Evolutionary conservation across 1,140 invertebrate genomes (phyloP), one percentile per base, ranked within the genome.

Genomic region (Drosophila pachea): DNA sequence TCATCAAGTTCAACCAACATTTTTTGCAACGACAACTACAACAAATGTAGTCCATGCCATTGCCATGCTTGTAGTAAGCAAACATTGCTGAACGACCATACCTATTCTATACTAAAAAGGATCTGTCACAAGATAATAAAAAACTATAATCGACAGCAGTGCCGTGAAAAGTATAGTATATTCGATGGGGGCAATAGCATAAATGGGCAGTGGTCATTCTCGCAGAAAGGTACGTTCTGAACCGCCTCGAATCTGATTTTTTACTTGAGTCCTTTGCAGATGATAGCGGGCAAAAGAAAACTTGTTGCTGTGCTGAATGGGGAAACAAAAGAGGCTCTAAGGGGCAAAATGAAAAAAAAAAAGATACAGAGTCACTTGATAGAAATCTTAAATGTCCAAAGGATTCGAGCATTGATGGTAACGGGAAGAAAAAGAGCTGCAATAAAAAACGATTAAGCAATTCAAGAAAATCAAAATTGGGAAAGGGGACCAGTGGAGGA

Each of bases 111-210:
- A 22, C 56, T 86, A 5, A 86, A 86, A 16, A 53, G 81, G 29
- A 68, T 86, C 12, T 86, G 81, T 31, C 68, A 76, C 52, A 86
- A 86, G 29, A 79, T 86, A 48, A 60, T 84, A 6, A 79, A 73
- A 11, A 74, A 35, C 4, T 79, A 69, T 31, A 74, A 69, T 12
- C 70, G 81, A 0, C 49, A 68, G 43, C 74, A 62, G 11, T 86
- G 79, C 52, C 67, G 55, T 12, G 79, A 86, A 22, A 68, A 68
- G 8, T 86, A 86, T 35, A 69, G 74, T 5, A 29, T 84, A 8
- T 86, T 86, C 14, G 53, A 77, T 31, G 81, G 81, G 9, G 81
- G 81, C 2, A 79, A 86, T 33, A 86, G 81, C 31, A 65, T 74
- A 29, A 50, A 36, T 22, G 5, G 38, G 7, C 48, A 65, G 38